Evolutionary conservation across 2,797 vertebrate species (phyloP).

Genomic region (Catharus ustulatus): DNA sequence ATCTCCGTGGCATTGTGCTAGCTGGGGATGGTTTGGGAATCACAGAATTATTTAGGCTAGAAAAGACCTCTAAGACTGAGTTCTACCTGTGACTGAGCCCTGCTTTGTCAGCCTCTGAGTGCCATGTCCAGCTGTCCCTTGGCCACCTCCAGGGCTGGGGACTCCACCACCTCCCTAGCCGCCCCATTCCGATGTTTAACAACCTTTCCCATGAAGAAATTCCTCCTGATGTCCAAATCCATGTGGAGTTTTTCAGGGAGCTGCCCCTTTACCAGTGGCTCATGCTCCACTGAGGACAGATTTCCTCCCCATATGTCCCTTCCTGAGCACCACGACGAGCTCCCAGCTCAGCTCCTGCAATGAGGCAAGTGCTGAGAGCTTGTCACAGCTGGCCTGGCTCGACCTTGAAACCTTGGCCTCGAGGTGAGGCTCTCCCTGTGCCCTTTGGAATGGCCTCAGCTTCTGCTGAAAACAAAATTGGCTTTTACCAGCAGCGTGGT

Average conservation of each 20-base stretch:
- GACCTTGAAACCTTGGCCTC: not conserved
- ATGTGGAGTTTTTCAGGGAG: not conserved
- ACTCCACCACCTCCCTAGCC: rapidly evolving
- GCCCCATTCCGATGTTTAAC: rapidly evolving
- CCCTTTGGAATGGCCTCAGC: not conserved
- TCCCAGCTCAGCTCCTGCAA: not conserved
- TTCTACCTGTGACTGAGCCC: not conserved
- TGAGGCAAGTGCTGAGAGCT: not conserved
- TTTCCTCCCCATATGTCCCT: conserved; percentile 32
- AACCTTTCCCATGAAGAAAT: not conserved
- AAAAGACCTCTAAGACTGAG: not conserved
- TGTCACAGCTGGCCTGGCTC: not conserved
- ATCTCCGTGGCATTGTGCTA: not conserved
- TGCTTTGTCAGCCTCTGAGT: not conserved
- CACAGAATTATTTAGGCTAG: not conserved
- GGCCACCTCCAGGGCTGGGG: not conserved
- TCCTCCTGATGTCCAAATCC: not conserved
- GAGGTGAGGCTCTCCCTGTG: not conserved
- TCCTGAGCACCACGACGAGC: not conserved
- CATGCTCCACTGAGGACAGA: conserved; percentile 23
- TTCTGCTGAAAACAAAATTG: not conserved
- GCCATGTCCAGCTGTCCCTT: rapidly evolving
- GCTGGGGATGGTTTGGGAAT: not conserved
- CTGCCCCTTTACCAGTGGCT: not conserved
- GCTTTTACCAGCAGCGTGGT: not conserved